Percentiles rank a stretch among this genome's conserved stretches.
phyloP scores from a whole-genome alignment of 2,113 vertebrate genomes.

The Lipophrys pholis region DNA sequence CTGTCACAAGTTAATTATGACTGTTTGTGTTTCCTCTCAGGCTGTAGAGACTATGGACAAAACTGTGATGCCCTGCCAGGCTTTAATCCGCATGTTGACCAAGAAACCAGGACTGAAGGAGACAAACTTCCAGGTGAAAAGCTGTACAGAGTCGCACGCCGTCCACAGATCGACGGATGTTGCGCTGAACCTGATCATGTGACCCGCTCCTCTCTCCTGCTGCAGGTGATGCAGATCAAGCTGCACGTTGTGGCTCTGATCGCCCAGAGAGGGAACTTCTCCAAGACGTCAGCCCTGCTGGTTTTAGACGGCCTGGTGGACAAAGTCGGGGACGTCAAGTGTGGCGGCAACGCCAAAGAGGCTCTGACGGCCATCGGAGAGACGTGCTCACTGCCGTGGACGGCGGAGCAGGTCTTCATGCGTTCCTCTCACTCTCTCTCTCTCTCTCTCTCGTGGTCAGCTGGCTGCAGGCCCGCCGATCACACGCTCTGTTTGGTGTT shows the following conservation, averaged over 20 bases:
- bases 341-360: slow-evolving; percentile 94
- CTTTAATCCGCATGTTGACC: slow-evolving; percentile 95
- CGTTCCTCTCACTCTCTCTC: background rate
- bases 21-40: slow-evolving; percentile 76
- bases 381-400: slow-evolving; percentile 93
- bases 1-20: too few species aligned
- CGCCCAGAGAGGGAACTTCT: slow-evolving; percentile 94
- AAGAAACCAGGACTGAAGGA: slow-evolving; percentile 99
- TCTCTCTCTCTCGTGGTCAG: too few species aligned
- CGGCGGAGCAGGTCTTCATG: slow-evolving; percentile 91
- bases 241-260: slow-evolving; percentile 92
- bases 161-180: too few species aligned
- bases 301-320: slow-evolving; percentile 96
- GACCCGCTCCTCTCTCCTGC: background rate
- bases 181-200: background rate
- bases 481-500: background rate
- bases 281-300: slow-evolving; percentile 92
- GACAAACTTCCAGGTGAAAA: slow-evolving; percentile 96
- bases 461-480: too few species aligned
- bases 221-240: slow-evolving; percentile 98
- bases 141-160: too few species aligned
- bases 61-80: slow-evolving; percentile 93
- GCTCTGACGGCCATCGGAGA: slow-evolving; percentile 93
- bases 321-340: slow-evolving; percentile 96
- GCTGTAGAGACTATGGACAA: slow-evolving; percentile 94